Base-by-base conservation (phyloP, 2,113 vertebrate species). In the Rallus limicola region DNA sequence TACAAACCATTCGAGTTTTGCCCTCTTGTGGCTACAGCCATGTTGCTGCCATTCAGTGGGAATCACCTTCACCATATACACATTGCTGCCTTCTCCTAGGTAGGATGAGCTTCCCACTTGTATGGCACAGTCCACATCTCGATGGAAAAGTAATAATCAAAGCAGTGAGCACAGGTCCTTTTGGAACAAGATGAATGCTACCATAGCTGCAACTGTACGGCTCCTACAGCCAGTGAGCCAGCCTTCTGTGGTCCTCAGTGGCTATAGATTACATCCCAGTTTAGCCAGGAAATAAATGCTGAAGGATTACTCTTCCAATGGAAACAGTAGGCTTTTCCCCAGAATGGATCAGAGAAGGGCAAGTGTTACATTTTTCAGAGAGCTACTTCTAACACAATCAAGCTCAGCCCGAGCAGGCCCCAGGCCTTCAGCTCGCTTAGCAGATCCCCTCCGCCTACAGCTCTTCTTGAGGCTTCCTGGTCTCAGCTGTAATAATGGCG, bases 351-450 rank as follows among this genome's bases (percentile, higher is more conserved):
- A 62, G 70, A 50, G 90, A 94, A 94, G 63, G 65, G 58, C 86
- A 92, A 58, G 70, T 28, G 19, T 38, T 91, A 78, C 68, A 88
- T 93, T 94, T 95, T 95, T 90, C 44, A 70, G 40, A 91, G 52
- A 82, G 11, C 31, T 79, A 72, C 65, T 90, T 76, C 80, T 76
- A 65, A 72, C 42, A 79, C 48, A 92, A 82, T 58, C 1, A 1
- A 89, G 36, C 44, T 82, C 28, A 60, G 46, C 26, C 56, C 24
- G 81, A 94, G 75, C 29, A 62, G 70, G 40, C 42, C 40, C 46
- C 63, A 31, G 76, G 79, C 40, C 68, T 94, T 86, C 9, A 2
- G 55, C 55, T 93, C 0, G 0, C 59, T 67, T 55, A 88, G 79
- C 42, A 86, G 60, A 86, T 17, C 65, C 31, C 19, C 64, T 86